phyloP scores from a whole-genome alignment of 1,140 invertebrate species.

The Coboldia fuscipes region DNA sequence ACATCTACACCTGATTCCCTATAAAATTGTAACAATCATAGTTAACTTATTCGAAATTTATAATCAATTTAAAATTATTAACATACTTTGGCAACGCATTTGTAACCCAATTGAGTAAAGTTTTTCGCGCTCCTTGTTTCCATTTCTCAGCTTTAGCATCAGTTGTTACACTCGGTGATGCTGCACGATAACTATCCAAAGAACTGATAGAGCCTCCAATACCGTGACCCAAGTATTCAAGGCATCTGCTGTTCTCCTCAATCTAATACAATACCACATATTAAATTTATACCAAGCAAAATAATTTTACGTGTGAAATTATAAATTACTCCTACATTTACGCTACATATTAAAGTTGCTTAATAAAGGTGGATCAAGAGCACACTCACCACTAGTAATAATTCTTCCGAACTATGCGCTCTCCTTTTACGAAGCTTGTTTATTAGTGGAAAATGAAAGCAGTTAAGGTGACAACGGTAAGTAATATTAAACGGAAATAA shows the following conservation, averaged over 20 bases:
- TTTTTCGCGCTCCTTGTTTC: slow-evolving; percentile 78
- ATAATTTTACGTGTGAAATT: too few relatives aligned
- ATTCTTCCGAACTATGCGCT: too few relatives aligned
- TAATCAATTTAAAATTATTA: background rate
- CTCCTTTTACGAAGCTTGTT: too few relatives aligned
- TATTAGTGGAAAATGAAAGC: too few relatives aligned
- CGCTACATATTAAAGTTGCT: too few relatives aligned
- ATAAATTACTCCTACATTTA: too few relatives aligned
- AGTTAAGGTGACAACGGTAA: too few relatives aligned
- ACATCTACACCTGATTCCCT: slow-evolving; percentile 76
- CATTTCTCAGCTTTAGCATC: slow-evolving; percentile 50
- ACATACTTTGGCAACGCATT: slow-evolving; percentile 77
- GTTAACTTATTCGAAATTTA: background rate
- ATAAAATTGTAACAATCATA: slow-evolving; percentile 6
- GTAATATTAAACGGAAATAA: too few relatives aligned
- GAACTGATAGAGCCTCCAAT: slow-evolving; percentile 59
- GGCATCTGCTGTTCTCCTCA: slow-evolving; percentile 80
- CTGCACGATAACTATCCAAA: slow-evolving; percentile 40
- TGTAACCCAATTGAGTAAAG: slow-evolving; percentile 83
- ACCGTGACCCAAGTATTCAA: slow-evolving; percentile 66
- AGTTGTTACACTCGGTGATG: slow-evolving; percentile 24
- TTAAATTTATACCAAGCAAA: too few relatives aligned
- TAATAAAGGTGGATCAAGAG: too few relatives aligned
- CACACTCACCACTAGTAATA: too few relatives aligned
- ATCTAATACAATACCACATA: too few relatives aligned